These are phyloP conservation scores for Sturmia bella DNA, from an alignment of 2,888 invertebrate genomes.

Conservation along the genomic window DNA sequence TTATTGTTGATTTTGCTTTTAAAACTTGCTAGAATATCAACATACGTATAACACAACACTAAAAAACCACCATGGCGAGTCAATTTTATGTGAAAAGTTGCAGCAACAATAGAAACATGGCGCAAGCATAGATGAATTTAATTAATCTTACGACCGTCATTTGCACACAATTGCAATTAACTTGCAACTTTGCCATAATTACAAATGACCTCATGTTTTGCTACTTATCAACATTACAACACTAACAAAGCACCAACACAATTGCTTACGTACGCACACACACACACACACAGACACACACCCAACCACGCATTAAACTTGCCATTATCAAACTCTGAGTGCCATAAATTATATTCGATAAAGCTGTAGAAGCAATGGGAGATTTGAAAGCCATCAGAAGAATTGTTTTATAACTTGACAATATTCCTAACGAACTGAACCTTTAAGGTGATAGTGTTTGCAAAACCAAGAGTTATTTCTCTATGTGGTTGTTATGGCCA, in stretches of 20 bases:
- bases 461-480: too few species aligned
- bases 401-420: too few species aligned
- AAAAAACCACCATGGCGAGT: background rate
- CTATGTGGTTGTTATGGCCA: too few species aligned
- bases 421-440: too few species aligned
- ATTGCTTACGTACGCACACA: background rate
- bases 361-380: constrained; percentile 3
- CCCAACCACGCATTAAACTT: background rate
- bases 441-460: too few species aligned
- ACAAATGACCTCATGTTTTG: constrained; percentile 79
- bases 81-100: background rate
- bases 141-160: constrained; percentile 80
- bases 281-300: constrained; percentile 13
- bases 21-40: constrained; percentile 21
- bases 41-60: background rate
- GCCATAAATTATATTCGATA: constrained; percentile 34
- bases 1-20: constrained; percentile 1
- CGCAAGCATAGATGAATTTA: constrained; percentile 75
- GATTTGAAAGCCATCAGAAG: background rate
- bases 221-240: constrained; percentile 78
- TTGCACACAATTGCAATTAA: constrained; percentile 80
- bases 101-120: constrained; percentile 17
- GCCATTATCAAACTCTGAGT: constrained; percentile 20
- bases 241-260: constrained; percentile 65
- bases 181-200: constrained; percentile 80